Evolutionary conservation across 2,113 vertebrate genomes (phyloP), one percentile per base, ranked within the genome.

Genomic region (Myotis yumanensis): DNA sequence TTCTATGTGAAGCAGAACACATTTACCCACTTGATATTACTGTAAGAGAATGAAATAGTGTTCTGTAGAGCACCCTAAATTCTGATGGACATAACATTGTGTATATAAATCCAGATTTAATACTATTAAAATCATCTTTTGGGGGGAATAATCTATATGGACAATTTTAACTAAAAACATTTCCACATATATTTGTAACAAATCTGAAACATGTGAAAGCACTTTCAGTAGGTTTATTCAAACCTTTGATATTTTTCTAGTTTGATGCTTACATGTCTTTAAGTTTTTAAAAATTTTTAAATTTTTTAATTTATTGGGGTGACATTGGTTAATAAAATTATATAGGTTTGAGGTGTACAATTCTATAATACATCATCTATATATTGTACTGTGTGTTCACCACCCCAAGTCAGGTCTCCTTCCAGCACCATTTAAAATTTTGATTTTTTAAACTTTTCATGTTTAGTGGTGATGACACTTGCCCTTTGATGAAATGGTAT

Each of bases 131-230:
- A 66, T 71, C 18, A 79, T 89, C 72, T 89, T 87, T 92, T 66
- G 23, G 59, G 59, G 57, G 59, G 4, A 71, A 64, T 97, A 98
- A 97, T 97, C 97, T 97, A 6, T 93, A 64, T 96, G 96, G 98
- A 89, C 93, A 97, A 96, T 75, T 97, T 97, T 98, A 98, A 98
- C 93, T 96, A 75, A 97, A 98, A 98, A 90, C 88, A 97, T 76
- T 96, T 97, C 85, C 91, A 92, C 84, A 96, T 93, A 89, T 97
- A 97, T 97, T 97, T 97, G 96, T 93, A 80, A 30, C 87, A 88
- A 97, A 97, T 91, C 93, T 98, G 89, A 98, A 98, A 97, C 89
- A 97, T 97, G 86, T 97, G 90, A 90, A 95, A 97, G 35, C 80
- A 93, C 72, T 97, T 96, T 88, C 1, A 87, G 1, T 86, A 84